phyloP scores from a whole-genome alignment of 2,797 vertebrate species.

The Furcifer pardalis region DNA sequence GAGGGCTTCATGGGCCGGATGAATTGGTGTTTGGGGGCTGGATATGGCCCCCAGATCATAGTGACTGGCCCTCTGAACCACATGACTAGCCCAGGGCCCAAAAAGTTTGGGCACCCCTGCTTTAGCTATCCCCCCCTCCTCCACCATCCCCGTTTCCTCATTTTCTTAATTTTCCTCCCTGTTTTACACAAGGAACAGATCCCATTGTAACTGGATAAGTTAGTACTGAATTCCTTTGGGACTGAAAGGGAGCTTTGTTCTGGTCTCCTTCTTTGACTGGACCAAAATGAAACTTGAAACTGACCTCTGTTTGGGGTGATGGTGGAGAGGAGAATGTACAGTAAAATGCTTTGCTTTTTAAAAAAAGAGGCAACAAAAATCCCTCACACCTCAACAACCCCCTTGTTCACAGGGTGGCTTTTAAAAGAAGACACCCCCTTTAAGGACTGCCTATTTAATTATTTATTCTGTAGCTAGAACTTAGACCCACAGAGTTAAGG shows the following conservation, averaged over 20 bases:
- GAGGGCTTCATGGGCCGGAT: too few species aligned
- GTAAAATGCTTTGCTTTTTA: constrained; percentile 40
- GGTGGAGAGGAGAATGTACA: constrained; percentile 48
- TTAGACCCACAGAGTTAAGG: constrained; percentile 10
- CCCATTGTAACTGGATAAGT: constrained; percentile 30
- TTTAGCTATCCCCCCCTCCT: too few species aligned
- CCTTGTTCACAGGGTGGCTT: constrained; percentile 1
- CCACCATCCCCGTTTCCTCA: not conserved
- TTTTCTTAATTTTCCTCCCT: not conserved
- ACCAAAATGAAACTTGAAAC: constrained; percentile 63
- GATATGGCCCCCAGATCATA: too few species aligned
- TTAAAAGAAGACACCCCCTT: constrained; percentile 24
- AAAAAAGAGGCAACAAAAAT: not conserved
- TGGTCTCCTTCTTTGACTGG: constrained; percentile 51
- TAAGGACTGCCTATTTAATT: constrained; percentile 53
- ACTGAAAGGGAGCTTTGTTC: constrained; percentile 27
- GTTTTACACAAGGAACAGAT: constrained; percentile 26
- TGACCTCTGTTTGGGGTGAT: constrained; percentile 45
- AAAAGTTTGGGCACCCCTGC: too few species aligned
- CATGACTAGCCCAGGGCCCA: too few species aligned
- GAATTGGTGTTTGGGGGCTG: too few species aligned
- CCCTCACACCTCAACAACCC: not conserved
- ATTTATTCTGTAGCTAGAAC: constrained; percentile 49
- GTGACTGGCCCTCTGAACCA: too few species aligned
- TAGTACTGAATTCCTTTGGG: constrained; percentile 21